Conservation (phyloP, 2,113 vertebrate species). For the Grammomys dolichurus region DNA sequence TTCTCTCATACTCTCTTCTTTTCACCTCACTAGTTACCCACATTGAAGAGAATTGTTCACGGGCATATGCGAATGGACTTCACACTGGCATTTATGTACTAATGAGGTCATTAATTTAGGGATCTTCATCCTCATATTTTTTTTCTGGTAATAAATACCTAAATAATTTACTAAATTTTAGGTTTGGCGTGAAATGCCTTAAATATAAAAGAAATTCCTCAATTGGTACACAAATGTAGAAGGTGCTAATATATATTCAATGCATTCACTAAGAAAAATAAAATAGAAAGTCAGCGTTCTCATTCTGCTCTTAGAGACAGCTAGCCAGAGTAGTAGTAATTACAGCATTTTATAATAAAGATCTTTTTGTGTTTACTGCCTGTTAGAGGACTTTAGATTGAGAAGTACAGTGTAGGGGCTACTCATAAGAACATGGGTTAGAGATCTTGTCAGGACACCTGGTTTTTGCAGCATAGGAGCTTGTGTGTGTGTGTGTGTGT, state of each 20-base stretch:
- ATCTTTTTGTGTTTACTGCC: constrained; percentile 23
- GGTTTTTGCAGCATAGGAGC: background rate
- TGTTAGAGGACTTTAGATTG: background rate
- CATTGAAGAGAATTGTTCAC: background rate
- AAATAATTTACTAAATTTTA: constrained; percentile 9
- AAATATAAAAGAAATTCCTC: constrained; percentile 41
- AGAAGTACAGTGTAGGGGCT: background rate
- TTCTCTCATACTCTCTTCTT: background rate
- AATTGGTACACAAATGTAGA: constrained; percentile 13
- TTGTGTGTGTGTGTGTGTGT: background rate
- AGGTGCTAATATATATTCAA: constrained; percentile 1
- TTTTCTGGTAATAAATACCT: constrained; percentile 46
- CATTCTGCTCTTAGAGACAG: background rate
- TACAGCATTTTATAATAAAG: constrained; percentile 21
- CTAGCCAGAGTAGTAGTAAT: background rate
- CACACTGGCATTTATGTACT: background rate
- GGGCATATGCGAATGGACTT: background rate
- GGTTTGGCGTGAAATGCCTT: background rate
- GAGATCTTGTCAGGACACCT: background rate
- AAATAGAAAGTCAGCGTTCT: constrained; percentile 47
- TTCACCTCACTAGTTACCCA: background rate
- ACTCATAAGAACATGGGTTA: background rate
- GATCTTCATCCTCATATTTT: background rate
- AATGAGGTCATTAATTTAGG: constrained; percentile 37
- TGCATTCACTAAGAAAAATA: constrained; percentile 16